Conservation (phyloP, 2,797 vertebrate genomes). For the Leptodactylus fallax region DNA sequence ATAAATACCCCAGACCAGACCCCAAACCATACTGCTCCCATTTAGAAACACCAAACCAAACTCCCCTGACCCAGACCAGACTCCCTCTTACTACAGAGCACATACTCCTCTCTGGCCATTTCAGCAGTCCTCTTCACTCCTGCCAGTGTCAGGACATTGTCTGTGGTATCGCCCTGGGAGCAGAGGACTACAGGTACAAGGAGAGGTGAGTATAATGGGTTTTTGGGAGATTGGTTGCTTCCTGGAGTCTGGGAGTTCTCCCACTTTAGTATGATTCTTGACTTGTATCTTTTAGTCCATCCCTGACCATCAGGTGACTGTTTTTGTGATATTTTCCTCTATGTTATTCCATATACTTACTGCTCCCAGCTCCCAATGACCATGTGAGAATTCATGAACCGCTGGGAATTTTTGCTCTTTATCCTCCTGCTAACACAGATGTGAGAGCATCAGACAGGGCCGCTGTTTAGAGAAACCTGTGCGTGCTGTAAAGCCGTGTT, state of each 20-base stretch:
- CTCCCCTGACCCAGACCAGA: too few relatives aligned
- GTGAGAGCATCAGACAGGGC: slow-evolving; percentile 23
- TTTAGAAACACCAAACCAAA: too few relatives aligned
- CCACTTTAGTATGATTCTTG: too few relatives aligned
- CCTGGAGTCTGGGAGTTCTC: background rate
- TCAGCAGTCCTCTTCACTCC: too few relatives aligned
- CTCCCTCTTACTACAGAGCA: too few relatives aligned
- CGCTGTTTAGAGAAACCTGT: slow-evolving; percentile 32
- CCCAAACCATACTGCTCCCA: too few relatives aligned
- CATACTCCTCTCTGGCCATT: too few relatives aligned
- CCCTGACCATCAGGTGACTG: background rate
- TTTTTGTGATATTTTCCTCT: background rate
- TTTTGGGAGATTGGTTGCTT: background rate
- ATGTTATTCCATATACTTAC: background rate
- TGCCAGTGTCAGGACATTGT: too few relatives aligned
- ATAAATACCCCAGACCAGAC: too few relatives aligned
- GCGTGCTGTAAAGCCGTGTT: slow-evolving; percentile 17
- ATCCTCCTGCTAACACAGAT: slow-evolving; percentile 21
- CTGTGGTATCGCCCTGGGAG: too few relatives aligned
- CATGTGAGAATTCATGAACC: background rate
- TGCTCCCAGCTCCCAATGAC: background rate
- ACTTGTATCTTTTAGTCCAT: background rate
- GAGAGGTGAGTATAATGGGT: background rate
- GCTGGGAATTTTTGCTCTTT: background rate
- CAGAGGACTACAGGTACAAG: too few relatives aligned